Evolutionary conservation across 1,140 invertebrate species (phyloP).

Genomic region (Glomeris maerens): DNA sequence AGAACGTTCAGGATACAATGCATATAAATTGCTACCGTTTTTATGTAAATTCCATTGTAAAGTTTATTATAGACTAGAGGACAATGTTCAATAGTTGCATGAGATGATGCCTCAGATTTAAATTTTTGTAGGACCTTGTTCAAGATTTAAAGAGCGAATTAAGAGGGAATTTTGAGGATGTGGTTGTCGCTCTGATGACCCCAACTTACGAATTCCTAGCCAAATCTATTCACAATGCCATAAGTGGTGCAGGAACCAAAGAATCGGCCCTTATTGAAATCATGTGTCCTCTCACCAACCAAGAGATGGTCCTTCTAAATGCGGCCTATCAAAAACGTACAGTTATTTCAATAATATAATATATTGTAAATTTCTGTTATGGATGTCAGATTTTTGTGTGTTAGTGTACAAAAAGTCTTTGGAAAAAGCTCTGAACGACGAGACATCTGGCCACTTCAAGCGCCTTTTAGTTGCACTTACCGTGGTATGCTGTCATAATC

Average conservation of each 20-base stretch:
- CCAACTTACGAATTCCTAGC: conserved; percentile 53
- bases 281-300: conserved; percentile 70
- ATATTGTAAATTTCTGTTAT: neutral
- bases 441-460: conserved; percentile 87
- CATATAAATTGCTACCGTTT: neutral
- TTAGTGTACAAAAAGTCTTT: conserved; percentile 71
- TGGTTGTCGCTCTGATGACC: conserved; percentile 55
- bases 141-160: conserved; percentile 61
- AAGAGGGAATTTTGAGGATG: conserved; percentile 59
- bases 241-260: conserved; percentile 39
- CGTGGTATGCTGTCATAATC: conserved; percentile 18
- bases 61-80: neutral
- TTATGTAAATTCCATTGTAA: neutral
- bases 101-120: no score
- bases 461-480: conserved; percentile 55
- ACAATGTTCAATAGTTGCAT: no score
- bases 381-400: conserved; percentile 19
- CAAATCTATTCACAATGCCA: conserved; percentile 50
- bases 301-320: conserved; percentile 66
- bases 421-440: conserved; percentile 75
- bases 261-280: conserved; percentile 78
- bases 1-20: neutral
- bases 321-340: conserved; percentile 65
- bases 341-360: conserved; percentile 31
- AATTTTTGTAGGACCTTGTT: conserved; percentile 43